Percentiles rank a stretch among this genome's conserved stretches.
phyloP scores from a whole-genome alignment of 2,797 vertebrate genomes.

The Chanos chanos region DNA sequence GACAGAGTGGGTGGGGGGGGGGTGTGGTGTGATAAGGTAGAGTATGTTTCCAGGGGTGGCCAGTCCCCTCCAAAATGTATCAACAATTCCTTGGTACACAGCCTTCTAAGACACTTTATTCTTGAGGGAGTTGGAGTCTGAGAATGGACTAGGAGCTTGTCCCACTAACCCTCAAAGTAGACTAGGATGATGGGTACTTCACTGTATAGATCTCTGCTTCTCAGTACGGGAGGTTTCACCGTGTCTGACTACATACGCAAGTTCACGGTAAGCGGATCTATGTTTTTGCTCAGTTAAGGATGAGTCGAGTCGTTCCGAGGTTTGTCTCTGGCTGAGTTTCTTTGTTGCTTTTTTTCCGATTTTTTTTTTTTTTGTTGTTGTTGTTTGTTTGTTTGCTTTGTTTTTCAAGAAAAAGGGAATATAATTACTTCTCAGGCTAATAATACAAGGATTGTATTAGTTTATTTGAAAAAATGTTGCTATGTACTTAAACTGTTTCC shows the following conservation, averaged over 20 bases:
- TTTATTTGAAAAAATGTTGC: no score
- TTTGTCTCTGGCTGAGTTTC: no score
- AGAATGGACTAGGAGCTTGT: constrained; percentile 3
- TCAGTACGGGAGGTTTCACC: constrained; percentile 70
- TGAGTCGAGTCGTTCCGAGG: no score
- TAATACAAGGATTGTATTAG: no score
- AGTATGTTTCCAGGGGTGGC: constrained; percentile 58
- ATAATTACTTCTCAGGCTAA: no score
- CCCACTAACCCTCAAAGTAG: constrained; percentile 7
- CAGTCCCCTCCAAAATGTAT: constrained; percentile 52
- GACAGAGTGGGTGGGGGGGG: constrained; percentile 22
- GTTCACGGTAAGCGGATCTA: constrained; percentile 70
- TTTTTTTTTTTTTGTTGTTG: no score
- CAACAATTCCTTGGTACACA: constrained; percentile 10
- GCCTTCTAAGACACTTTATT: neutral
- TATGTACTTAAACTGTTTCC: no score
- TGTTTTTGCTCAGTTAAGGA: no score
- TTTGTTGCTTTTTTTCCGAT: no score
- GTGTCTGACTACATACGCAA: constrained; percentile 74
- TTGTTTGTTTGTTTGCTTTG: no score
- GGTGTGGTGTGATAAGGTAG: constrained; percentile 69
- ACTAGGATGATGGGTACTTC: constrained; percentile 69
- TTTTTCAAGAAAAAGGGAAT: no score
- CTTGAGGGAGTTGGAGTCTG: neutral
- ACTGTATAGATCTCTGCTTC: constrained; percentile 58